Evolutionary conservation across 1,140 invertebrate genomes (phyloP), one percentile per base, ranked within the genome.

Genomic region (Brachionus plicatilis): DNA sequence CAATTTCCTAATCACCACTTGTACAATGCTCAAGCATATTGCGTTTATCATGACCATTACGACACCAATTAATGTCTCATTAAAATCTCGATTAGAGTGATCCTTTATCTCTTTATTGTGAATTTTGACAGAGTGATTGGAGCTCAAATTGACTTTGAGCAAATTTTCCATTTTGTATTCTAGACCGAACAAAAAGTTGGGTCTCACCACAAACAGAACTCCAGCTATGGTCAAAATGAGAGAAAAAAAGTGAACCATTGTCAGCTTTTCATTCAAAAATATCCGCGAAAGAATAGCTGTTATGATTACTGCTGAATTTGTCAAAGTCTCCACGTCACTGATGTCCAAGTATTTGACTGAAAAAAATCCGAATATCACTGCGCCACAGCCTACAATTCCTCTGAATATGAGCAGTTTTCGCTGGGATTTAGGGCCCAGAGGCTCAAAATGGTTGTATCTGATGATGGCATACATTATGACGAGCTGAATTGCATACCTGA

Each of bases 211-310:
- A 68, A 82, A 82, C 8, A 82, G 24, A 9, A 82, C 79, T 17
- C 79, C 79, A 29, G 37, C n/a, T 12, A 82, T 82, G 11, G 53
- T 82, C n/a, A 82, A 47, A 41, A 82, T 60, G 8, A 68, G n/a
- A 24, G 53, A 60, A 3, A 82, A 82, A 41, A 82, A 56, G 29
- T 82, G 79, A n/a, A 33, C 33, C 0, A 82, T 8, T 17, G 79
- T 82, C n/a, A 82, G 24, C 45, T 60, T 82, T 82, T 82, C 79
- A 24, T 82, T 82, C 45, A 82, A 68, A 60, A 82, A 65, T 17
- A 82, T 60, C 20, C 79, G 43, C 5, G 79, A 60, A 0, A 82
- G 20, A 43, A 82, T 43, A 45, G 79, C 79, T 68, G 79, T 82
- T 5, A 82, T 60, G 1, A 82, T 43, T 1, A 82, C 79, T 17